Evolutionary conservation across 2,797 vertebrate species (phyloP).

Genomic region (Hapalemur alaotrensis): DNA sequence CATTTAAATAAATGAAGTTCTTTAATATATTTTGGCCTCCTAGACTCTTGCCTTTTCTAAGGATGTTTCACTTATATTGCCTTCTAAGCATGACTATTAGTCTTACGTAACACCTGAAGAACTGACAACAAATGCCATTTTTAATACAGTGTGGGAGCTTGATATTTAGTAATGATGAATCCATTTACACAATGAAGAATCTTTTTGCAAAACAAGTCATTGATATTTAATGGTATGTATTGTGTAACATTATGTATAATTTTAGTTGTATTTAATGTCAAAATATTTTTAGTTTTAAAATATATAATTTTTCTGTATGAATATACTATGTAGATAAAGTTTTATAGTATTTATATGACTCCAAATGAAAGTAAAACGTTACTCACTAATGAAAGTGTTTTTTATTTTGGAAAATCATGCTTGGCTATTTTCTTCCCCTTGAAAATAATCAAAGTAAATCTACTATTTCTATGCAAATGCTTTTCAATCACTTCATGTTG

Average conservation of each 20-base stretch:
- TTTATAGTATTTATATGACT: background rate
- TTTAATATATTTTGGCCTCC: background rate
- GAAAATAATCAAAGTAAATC: background rate
- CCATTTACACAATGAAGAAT: background rate
- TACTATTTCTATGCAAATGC: background rate
- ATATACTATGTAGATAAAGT: background rate
- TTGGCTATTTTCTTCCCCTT: background rate
- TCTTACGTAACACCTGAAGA: background rate
- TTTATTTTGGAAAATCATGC: background rate
- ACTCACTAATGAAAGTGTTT: background rate
- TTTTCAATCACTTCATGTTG: background rate
- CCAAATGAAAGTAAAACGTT: background rate
- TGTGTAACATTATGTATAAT: background rate
- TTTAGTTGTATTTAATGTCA: background rate
- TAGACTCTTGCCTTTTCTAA: background rate
- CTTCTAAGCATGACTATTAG: background rate
- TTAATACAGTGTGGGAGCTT: background rate
- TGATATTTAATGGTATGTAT: background rate
- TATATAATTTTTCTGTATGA: background rate
- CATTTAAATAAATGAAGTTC: background rate
- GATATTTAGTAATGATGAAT: background rate
- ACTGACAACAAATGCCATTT: background rate
- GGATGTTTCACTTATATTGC: background rate
- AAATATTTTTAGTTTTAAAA: conserved; percentile 18
- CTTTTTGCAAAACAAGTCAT: background rate